Percentiles rank a stretch among this genome's conserved stretches.
phyloP scores from a whole-genome alignment of 1,140 invertebrate species.

The Helicoverpa armigera region DNA sequence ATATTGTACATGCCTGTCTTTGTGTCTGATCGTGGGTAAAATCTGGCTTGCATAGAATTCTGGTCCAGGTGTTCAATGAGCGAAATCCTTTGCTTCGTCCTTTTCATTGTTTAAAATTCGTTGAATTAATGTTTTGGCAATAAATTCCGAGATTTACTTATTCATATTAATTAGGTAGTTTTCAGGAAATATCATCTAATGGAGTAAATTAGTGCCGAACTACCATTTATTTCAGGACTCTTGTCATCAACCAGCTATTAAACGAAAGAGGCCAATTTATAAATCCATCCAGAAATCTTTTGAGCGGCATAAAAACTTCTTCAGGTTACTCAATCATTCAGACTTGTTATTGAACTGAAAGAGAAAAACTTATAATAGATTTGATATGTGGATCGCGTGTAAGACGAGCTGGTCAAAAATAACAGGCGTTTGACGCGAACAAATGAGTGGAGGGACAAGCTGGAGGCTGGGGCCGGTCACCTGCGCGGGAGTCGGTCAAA shows the following conservation, averaged over 20 bases:
- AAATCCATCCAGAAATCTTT: background rate
- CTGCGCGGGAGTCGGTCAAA: constrained; percentile 47
- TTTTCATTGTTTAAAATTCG: no score
- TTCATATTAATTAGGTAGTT: no score
- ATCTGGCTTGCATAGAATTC: background rate
- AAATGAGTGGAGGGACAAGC: constrained; percentile 56
- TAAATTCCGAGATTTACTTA: no score
- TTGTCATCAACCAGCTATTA: background rate
- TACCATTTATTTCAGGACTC: background rate
- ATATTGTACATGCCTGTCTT: constrained; percentile 5
- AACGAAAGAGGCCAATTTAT: constrained; percentile 2
- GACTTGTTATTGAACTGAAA: constrained; percentile 31
- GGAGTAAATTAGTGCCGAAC: background rate
- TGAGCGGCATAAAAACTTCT: background rate
- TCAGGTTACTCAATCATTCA: constrained; percentile 12
- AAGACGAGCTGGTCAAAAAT: constrained; percentile 56
- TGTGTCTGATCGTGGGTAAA: background rate
- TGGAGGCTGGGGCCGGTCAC: constrained; percentile 47
- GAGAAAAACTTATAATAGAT: constrained; percentile 45
- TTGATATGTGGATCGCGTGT: constrained; percentile 45
- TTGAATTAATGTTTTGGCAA: no score
- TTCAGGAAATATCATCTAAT: no score
- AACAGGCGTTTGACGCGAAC: constrained; percentile 54
- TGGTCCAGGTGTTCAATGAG: constrained; percentile 19
- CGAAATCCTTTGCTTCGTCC: background rate